Evolutionary conservation across 2,888 invertebrate species (phyloP), one percentile per base, ranked within the genome.

Genomic region (Oscheius sp.): DNA sequence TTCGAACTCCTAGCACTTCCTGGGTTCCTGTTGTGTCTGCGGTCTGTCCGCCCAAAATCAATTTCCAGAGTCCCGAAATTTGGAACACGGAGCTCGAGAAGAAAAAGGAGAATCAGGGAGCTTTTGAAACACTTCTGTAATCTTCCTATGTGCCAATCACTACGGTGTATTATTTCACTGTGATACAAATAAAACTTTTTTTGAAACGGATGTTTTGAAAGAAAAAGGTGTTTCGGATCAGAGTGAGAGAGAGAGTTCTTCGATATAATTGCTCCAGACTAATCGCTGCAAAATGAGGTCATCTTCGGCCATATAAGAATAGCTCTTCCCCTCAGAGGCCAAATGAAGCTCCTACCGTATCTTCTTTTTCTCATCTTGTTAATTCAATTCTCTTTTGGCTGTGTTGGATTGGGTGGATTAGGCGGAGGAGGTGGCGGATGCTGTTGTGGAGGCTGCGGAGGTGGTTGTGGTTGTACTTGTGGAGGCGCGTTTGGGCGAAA

Each of bases 41-140:
- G 10, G 1, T 27, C n/a, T 27, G 25, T 8, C 10, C n/a, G n/a
- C 29, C 29, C 29, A 15, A 5, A 10, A 52, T 3, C 25, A 12
- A 4, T 34, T 55, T 55, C 25, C 55, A 55, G 55, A 55, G 33
- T 17, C 55, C 34, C 34, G 55, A 55, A 8, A 34, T 55, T 12
- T 55, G 33, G 33, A 55, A 55, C 37, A 55, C 33, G 2, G 55
- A 55, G 33, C 10, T 55, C n/a, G 52, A 52, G 27, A 52, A 52
- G 29, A 8, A 25, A 52, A n/a, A n/a, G 12, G 17, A 42, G n/a
- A n/a, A n/a, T n/a, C n/a, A n/a, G 12, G 52, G 27, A 52, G 52
- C 23, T 3, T 25, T n/a, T 27, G 52, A 52, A n/a, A 52, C 52
- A 12, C 52, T 52, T 4, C 29, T 52, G 8, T 52, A n/a, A 27